Evolutionary conservation across 2,888 invertebrate species (phyloP), one percentile per base, ranked within the genome.

Genomic region (Drosophila basisetae): DNA sequence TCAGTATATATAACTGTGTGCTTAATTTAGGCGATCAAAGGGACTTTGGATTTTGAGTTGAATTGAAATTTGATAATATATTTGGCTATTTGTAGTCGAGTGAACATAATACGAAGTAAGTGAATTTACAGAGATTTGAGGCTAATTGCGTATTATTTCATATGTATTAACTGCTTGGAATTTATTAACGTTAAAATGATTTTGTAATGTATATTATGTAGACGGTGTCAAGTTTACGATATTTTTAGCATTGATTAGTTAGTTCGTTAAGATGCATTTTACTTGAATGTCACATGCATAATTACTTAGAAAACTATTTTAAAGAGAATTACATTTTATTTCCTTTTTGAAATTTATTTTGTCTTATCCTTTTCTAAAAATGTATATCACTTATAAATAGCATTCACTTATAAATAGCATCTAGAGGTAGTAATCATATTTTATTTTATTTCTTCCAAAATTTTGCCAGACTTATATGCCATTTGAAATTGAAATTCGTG

Each of bases 51-150:
- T 35, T 49, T 30, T 10, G 16, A 5, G 9, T 13, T 13, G 22
- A 39, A 60, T 22, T 59, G 59, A 74, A 76, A 76, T 76, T 69
- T 52, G 33, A 76, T 69, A 63, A 49, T 25, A 39, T 62, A 22
- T 35, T 16, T 25, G 22, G 18, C 6, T 9, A 41, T 35, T 30
- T 35, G 2, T n/a, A 10, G 35, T 22, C 37, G 13, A 25, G 47
- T 28, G 16, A 47, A 35, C 13, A 52, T 1, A 22, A 47, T 16
- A 47, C 22, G 7, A 22, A 47, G 22, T 43, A 43, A 41, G 3
- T 22, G 43, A 6, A 47, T 47, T 22, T 16, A 16, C 4, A 2
- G 0, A 2, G 47, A 22, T 22, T 41, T 22, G 1, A 41, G 5
- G 0, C n/a, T 41, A 11, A 41, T 22, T 41, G 4, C 4, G 10